Conservation (phyloP, 2,888 invertebrate genomes). For the Leptopilina myrica region DNA sequence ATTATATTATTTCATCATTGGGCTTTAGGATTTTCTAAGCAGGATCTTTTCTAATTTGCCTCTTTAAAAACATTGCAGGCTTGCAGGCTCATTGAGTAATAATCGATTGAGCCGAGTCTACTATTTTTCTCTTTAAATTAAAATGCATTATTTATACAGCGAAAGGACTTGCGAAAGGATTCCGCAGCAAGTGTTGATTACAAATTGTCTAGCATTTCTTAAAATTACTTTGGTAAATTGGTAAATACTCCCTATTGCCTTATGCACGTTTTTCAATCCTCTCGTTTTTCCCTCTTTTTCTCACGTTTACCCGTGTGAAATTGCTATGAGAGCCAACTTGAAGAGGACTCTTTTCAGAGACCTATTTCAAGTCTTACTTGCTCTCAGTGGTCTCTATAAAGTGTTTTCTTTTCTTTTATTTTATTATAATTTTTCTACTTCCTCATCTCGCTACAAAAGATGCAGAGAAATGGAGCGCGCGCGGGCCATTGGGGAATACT, state of each 20-base stretch:
- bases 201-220: no score
- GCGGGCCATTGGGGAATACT: not conserved
- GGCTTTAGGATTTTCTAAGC: no score
- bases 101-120: no score
- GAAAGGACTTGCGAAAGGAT: no score
- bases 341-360: not conserved
- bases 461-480: not conserved
- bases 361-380: slow-evolving; percentile 12
- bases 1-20: no score
- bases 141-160: no score
- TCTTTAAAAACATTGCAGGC: no score
- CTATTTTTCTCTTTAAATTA: no score
- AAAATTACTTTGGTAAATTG: no score
- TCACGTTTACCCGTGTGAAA: not conserved
- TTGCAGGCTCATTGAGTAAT: no score
- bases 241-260: not conserved
- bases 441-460: not conserved
- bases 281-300: not conserved
- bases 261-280: not conserved
- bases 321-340: not conserved
- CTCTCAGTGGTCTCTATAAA: not conserved
- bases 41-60: no score
- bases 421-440: slow-evolving; percentile 34
- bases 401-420: slow-evolving; percentile 22
- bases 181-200: no score